Evolutionary conservation across 2,888 invertebrate genomes (phyloP).

Genomic region (Tiliacea aurago): DNA sequence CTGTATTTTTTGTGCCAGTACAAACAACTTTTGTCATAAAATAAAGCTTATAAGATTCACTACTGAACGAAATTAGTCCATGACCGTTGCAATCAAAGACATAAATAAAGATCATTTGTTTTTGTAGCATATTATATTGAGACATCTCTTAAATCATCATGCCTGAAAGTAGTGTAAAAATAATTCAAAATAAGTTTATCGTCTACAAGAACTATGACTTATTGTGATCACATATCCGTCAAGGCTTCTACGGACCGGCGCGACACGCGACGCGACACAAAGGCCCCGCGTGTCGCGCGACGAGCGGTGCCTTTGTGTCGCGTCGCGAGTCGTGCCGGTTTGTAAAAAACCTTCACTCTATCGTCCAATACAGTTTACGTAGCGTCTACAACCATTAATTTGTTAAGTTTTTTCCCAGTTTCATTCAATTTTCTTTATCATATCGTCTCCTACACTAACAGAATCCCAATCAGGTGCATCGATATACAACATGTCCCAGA

Average conservation of each 20-base stretch:
- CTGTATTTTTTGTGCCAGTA: slow-evolving; percentile 1
- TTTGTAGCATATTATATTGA: not conserved
- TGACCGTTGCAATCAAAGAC: not conserved
- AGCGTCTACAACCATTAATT: not conserved
- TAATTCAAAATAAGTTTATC: not conserved
- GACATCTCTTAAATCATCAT: not conserved
- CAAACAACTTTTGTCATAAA: not conserved
- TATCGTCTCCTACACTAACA: not conserved
- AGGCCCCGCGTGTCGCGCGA: too few relatives aligned
- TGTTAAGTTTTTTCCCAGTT: too few relatives aligned
- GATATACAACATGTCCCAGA: too few relatives aligned
- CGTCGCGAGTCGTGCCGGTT: too few relatives aligned
- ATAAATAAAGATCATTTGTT: not conserved
- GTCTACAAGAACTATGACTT: not conserved
- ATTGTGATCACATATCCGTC: not conserved
- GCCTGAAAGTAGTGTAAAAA: too few relatives aligned
- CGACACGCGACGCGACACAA: too few relatives aligned
- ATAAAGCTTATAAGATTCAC: not conserved
- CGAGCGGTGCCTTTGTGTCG: too few relatives aligned
- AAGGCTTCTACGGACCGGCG: too few relatives aligned
- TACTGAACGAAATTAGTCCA: not conserved
- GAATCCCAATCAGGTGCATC: slow-evolving; percentile 13
- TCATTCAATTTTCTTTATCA: not conserved
- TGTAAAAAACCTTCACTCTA: too few relatives aligned
- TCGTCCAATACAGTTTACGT: not conserved